Percentiles rank a stretch among this genome's conserved stretches.
Conservation (phyloP, 2,113 vertebrate genomes). For the Mesitornis unicolor region DNA sequence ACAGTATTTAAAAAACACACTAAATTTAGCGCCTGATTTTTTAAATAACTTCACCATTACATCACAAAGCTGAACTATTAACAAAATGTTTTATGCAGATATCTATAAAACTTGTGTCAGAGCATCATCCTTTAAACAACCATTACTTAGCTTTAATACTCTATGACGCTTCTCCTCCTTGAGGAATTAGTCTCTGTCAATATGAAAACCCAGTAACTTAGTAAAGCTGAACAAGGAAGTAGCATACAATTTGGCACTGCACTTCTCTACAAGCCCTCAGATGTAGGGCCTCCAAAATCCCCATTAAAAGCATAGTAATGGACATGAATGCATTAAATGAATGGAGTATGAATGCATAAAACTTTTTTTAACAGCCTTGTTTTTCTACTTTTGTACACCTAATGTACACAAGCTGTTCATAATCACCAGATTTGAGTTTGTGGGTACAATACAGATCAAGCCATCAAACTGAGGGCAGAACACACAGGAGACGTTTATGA, state of each 20-base stretch:
- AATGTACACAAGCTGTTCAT: not conserved
- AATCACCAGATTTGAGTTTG: not conserved
- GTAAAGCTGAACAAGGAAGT: not conserved
- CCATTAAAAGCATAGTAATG: not conserved
- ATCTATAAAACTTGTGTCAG: not conserved
- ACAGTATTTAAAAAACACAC: not conserved
- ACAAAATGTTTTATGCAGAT: not conserved
- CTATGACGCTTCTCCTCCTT: not conserved
- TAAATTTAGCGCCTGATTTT: not conserved
- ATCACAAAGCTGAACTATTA: not conserved
- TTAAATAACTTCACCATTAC: not conserved
- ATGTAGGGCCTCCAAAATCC: not conserved
- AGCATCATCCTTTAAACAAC: not conserved
- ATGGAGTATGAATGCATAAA: not conserved
- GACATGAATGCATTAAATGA: not conserved
- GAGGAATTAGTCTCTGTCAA: not conserved
- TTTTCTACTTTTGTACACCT: not conserved
- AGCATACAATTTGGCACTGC: not conserved
- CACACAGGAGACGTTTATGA: not conserved
- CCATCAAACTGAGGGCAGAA: not conserved
- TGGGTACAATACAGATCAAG: not conserved
- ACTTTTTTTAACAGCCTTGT: not conserved
- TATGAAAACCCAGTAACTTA: not conserved
- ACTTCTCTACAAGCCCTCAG: not conserved
- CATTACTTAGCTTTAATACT: not conserved